Conservation (phyloP, 2,888 invertebrate species). For the Saturnia pavonia region DNA sequence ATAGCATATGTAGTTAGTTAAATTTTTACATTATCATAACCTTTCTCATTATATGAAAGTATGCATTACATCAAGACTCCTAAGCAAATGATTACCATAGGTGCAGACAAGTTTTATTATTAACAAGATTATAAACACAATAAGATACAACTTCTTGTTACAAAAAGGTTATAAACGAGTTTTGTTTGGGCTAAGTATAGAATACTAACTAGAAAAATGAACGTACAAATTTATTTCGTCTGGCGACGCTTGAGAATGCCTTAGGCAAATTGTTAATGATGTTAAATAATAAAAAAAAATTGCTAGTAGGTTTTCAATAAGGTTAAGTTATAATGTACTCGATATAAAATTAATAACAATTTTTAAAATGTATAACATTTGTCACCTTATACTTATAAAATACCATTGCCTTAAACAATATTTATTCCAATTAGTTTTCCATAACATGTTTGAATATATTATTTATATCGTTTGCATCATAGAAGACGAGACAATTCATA, state of each 20-base stretch:
- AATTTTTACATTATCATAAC: neutral
- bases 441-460: conserved; percentile 11
- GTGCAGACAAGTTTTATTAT: neutral
- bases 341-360: no score
- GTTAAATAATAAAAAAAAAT: no score
- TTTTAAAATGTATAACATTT: no score
- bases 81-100: neutral
- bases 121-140: no score
- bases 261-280: neutral
- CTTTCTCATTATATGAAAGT: neutral
- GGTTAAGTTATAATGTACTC: no score
- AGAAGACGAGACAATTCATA: neutral
- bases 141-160: neutral
- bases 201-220: neutral
- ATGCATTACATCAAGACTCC: neutral
- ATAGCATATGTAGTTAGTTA: no score
- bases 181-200: neutral
- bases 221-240: neutral
- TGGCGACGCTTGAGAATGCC: neutral
- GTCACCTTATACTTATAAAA: no score
- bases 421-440: neutral
- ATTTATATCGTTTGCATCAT: conserved; percentile 11
- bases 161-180: neutral
- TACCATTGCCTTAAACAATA: no score
- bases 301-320: neutral